These are phyloP conservation scores for Anabacerthia variegaticeps DNA, from an alignment of 2,797 vertebrate species.

Conservation along the genomic window DNA sequence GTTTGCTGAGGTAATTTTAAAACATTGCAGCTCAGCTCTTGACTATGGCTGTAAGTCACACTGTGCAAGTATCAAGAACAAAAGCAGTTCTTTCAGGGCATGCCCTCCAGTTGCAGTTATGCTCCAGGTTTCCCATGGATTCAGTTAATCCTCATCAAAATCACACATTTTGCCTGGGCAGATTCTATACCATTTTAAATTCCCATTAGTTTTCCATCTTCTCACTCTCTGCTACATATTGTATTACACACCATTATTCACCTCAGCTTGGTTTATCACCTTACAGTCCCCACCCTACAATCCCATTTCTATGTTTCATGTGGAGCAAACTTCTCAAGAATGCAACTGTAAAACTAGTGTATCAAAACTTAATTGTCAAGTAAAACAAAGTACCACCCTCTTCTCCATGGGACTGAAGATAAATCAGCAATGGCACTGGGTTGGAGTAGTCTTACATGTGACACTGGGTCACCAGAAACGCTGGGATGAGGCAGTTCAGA, in stretches of 20 bases:
- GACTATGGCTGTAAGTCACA: background rate
- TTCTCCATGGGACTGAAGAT: background rate
- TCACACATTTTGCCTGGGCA: background rate
- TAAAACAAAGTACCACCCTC: background rate
- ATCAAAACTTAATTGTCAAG: background rate
- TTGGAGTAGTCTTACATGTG: background rate
- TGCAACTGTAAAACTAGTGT: background rate
- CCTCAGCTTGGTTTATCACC: background rate
- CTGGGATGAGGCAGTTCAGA: background rate
- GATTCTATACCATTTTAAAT: background rate
- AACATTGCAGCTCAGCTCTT: background rate
- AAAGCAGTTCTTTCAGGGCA: background rate
- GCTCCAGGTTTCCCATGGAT: background rate
- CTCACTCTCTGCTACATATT: background rate
- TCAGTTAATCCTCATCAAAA: background rate
- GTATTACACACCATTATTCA: background rate
- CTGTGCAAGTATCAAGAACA: background rate
- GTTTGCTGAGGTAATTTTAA: background rate
- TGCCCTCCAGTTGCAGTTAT: background rate
- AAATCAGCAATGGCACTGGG: background rate
- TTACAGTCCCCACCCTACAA: background rate
- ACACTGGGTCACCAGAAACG: background rate
- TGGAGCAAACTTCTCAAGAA: background rate
- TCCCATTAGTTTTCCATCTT: background rate
- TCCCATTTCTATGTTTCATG: background rate